Evolutionary conservation across 2,888 invertebrate species (phyloP).

Genomic region (Plutella xylostella): DNA sequence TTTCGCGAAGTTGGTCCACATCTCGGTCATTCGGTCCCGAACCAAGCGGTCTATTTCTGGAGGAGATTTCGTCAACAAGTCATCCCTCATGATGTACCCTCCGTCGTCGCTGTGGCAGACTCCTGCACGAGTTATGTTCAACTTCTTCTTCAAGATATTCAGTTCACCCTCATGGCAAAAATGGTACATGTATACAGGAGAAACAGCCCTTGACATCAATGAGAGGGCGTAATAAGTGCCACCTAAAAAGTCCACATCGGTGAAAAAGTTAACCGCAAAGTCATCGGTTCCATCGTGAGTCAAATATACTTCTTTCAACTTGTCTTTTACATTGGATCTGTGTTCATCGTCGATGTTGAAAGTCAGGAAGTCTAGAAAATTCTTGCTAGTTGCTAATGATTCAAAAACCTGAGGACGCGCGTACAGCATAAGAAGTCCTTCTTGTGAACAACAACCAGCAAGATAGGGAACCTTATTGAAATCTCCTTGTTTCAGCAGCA

Average conservation of each 20-base stretch:
- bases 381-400: slow-evolving; percentile 13
- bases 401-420: slow-evolving; percentile 16
- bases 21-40: slow-evolving; percentile 49
- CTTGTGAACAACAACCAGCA: slow-evolving; percentile 55
- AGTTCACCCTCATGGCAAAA: slow-evolving; percentile 68
- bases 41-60: slow-evolving; percentile 40
- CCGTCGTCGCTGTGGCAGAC: slow-evolving; percentile 73
- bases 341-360: slow-evolving; percentile 31
- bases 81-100: slow-evolving; percentile 64
- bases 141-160: slow-evolving; percentile 58
- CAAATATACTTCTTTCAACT: slow-evolving; percentile 54
- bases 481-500: slow-evolving; percentile 42
- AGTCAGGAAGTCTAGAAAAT: slow-evolving; percentile 11
- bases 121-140: slow-evolving; percentile 53
- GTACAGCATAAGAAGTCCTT: slow-evolving; percentile 47
- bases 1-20: slow-evolving; percentile 76
- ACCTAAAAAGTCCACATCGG: slow-evolving; percentile 57
- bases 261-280: slow-evolving; percentile 52
- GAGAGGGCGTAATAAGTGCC: slow-evolving; percentile 41
- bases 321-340: slow-evolving; percentile 29
- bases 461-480: slow-evolving; percentile 61
- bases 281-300: slow-evolving; percentile 43
- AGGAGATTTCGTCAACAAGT: slow-evolving; percentile 25
- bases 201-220: slow-evolving; percentile 37
- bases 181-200: slow-evolving; percentile 68